Evolutionary conservation across 1,140 invertebrate species (phyloP).

Genomic region (Papilio dardanus): DNA sequence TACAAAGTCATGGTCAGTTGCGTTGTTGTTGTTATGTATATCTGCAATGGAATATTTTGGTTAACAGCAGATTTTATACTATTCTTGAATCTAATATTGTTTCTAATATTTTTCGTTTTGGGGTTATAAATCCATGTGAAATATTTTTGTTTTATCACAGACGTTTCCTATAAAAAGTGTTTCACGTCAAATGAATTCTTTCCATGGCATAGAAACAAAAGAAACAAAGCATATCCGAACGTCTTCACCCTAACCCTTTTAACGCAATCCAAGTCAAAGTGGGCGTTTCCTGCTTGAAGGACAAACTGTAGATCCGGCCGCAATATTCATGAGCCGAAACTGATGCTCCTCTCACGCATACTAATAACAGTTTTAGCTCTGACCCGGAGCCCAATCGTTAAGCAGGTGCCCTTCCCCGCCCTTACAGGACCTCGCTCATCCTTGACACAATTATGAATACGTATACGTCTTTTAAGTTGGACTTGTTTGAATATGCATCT

Average conservation of each 20-base stretch:
- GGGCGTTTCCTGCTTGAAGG: slow-evolving; percentile 16
- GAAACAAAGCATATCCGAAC: not conserved
- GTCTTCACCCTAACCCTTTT: slow-evolving; percentile 6
- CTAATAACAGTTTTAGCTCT: slow-evolving; percentile 34
- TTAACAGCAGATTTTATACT: no score
- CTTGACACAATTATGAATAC: slow-evolving; percentile 6
- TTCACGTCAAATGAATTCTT: not conserved
- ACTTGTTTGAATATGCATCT: not conserved
- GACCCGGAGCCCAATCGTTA: slow-evolving; percentile 17
- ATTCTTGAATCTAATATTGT: no score
- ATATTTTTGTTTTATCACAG: no score
- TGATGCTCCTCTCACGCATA: slow-evolving; percentile 30
- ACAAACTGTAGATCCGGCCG: slow-evolving; percentile 10
- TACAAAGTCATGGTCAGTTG: no score
- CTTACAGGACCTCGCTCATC: not conserved
- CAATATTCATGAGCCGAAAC: slow-evolving; percentile 29
- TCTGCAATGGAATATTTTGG: no score
- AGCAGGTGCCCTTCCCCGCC: not conserved
- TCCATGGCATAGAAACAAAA: not conserved
- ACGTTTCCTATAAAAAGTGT: not conserved
- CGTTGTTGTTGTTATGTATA: no score
- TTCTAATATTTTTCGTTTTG: no score
- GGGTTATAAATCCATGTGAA: no score
- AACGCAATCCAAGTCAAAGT: slow-evolving; percentile 15
- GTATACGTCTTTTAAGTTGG: not conserved